A percentile compares a stretch with the other conserved stretches of the same genome.
These are phyloP conservation scores for Heterotilapia buettikoferi DNA, from an alignment of 2,113 vertebrate genomes.

Conservation along the genomic window DNA sequence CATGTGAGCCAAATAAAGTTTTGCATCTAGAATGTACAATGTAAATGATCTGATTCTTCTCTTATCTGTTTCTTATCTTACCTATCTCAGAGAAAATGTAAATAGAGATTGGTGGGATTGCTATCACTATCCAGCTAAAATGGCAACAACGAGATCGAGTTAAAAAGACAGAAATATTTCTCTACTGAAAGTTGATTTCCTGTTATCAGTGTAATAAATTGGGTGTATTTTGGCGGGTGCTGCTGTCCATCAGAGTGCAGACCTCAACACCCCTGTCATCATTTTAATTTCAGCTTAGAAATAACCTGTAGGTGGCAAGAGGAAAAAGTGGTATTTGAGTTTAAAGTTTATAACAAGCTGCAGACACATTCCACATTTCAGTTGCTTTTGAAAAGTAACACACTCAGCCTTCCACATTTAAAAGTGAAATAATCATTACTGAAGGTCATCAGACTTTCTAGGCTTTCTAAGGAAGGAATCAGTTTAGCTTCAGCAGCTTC, in stretches of 20 bases:
- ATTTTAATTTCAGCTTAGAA: neutral
- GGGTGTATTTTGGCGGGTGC: neutral
- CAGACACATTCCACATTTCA: neutral
- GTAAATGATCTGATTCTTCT: neutral
- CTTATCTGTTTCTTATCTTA: neutral
- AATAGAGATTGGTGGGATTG: neutral
- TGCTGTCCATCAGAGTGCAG: neutral
- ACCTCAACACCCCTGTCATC: neutral
- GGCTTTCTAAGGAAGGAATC: neutral
- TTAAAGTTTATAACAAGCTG: neutral
- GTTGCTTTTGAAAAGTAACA: neutral
- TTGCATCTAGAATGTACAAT: neutral
- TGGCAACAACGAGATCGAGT: neutral
- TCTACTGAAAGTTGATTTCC: neutral
- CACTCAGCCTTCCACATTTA: neutral
- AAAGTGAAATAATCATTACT: neutral
- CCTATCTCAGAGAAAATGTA: neutral
- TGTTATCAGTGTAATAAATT: neutral
- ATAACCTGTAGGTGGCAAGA: neutral
- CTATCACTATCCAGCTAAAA: neutral
- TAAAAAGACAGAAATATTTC: neutral
- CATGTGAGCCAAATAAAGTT: neutral
- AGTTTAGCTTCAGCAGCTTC: neutral
- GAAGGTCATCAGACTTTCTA: neutral
- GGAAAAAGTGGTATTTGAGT: neutral